These are phyloP conservation scores for Chrysaora quinquecirrha DNA, from an alignment of 30 jellyfish, hydroid and myxozoan genomes.

Conservation along the genomic window DNA sequence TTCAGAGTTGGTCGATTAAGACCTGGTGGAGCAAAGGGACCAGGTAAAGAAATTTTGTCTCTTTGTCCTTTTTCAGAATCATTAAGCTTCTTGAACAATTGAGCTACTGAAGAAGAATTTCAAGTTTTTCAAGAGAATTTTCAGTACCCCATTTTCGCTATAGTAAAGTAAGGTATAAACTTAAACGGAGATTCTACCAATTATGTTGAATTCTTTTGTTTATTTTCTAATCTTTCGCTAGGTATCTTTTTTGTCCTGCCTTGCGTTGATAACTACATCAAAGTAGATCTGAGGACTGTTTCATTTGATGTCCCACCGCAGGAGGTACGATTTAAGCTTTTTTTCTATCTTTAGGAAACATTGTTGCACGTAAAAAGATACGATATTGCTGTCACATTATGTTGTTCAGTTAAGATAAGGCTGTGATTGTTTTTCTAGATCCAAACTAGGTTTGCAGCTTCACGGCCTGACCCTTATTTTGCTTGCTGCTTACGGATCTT, in stretches of 20 bases:
- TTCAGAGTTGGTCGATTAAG: slow-evolving; percentile 86
- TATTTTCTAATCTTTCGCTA: slow-evolving; percentile 4
- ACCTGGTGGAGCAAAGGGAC: slow-evolving; percentile 92
- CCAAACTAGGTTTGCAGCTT: no score
- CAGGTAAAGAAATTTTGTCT: slow-evolving; percentile 62
- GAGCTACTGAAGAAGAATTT: not conserved
- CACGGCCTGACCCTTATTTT: no score
- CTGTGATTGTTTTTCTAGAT: no score
- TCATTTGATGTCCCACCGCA: slow-evolving; percentile 98
- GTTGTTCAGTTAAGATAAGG: no score
- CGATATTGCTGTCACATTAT: no score
- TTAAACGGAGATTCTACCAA: not conserved
- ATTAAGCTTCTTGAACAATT: not conserved
- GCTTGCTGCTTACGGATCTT: no score
- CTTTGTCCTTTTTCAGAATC: not conserved
- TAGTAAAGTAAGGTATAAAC: not conserved
- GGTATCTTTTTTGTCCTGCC: slow-evolving; percentile 85
- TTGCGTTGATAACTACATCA: slow-evolving; percentile 87
- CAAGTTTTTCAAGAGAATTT: not conserved
- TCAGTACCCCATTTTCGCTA: not conserved
- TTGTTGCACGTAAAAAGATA: no score
- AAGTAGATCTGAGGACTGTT: slow-evolving; percentile 85
- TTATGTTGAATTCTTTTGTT: not conserved
- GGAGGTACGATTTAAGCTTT: slow-evolving; percentile 79
- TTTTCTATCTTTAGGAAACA: no score